phyloP scores from a whole-genome alignment of 2,113 vertebrate species.

The Actinemys pallida region DNA sequence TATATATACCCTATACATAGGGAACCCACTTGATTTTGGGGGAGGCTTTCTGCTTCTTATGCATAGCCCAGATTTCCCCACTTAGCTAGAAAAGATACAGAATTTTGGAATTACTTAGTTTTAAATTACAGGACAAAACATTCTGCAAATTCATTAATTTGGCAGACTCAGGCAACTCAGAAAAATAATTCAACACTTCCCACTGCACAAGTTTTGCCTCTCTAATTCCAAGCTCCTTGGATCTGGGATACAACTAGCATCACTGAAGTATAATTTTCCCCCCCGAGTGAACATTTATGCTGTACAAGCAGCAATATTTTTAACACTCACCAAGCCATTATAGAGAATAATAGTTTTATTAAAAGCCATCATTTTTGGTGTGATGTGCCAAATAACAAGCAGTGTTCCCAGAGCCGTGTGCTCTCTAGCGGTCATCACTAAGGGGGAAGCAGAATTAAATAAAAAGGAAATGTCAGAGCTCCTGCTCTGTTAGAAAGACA shows the following conservation, averaged over 20 bases:
- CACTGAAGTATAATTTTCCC: not conserved
- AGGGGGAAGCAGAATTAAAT: not conserved
- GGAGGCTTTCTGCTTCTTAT: not conserved
- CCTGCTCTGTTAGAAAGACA: not conserved
- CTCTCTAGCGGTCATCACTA: not conserved
- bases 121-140: not conserved
- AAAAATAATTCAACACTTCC: not conserved
- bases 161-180: not conserved
- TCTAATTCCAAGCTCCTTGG: not conserved
- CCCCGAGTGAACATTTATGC: not conserved
- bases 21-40: not conserved
- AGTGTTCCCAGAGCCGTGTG: not conserved
- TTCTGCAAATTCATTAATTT: not conserved
- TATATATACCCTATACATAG: not conserved
- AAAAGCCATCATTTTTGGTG: conserved; percentile 36
- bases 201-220: not conserved
- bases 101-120: not conserved
- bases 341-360: conserved; percentile 7
- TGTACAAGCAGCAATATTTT: not conserved
- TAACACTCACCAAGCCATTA: not conserved
- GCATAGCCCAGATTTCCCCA: not conserved
- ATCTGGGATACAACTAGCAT: not conserved
- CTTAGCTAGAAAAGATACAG: not conserved
- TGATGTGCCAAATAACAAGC: not conserved
- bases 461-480: not conserved